These are phyloP conservation scores for Polypterus bichir DNA, from an alignment of 2,113 vertebrate genomes.

Conservation along the genomic window DNA sequence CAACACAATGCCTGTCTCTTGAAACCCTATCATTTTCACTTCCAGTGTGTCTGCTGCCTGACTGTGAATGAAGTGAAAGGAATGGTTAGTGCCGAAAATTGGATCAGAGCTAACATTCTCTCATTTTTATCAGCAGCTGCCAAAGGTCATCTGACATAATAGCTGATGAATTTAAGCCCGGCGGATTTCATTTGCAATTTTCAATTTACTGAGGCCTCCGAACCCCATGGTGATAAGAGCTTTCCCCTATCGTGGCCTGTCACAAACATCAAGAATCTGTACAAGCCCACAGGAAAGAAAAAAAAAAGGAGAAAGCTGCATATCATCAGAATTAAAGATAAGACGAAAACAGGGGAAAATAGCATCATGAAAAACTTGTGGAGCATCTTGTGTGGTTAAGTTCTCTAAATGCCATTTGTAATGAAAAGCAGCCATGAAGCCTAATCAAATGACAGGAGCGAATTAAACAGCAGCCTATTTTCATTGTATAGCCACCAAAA, in stretches of 20 bases:
- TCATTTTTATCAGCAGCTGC: slow-evolving; percentile 90
- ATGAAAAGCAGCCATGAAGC: slow-evolving; percentile 57
- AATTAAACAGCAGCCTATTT: slow-evolving; percentile 13
- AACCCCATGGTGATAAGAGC: slow-evolving; percentile 84
- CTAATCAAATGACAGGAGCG: slow-evolving; percentile 48
- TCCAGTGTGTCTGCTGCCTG: slow-evolving; percentile 75
- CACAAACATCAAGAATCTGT: slow-evolving; percentile 85
- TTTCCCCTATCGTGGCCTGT: slow-evolving; percentile 84
- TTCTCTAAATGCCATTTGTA: slow-evolving; percentile 65
- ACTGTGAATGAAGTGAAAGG: slow-evolving; percentile 87
- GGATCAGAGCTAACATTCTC: slow-evolving; percentile 88
- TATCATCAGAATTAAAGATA: slow-evolving; percentile 71
- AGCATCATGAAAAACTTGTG: slow-evolving; percentile 51
- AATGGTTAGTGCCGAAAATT: slow-evolving; percentile 90
- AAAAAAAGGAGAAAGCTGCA: slow-evolving; percentile 50
- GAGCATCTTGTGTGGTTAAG: slow-evolving; percentile 54
- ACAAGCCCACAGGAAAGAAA: slow-evolving; percentile 73
- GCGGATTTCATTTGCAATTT: slow-evolving; percentile 95
- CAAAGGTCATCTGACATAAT: slow-evolving; percentile 96
- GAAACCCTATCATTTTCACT: slow-evolving; percentile 99
- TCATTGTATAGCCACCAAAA: not conserved
- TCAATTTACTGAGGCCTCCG: slow-evolving; percentile 86
- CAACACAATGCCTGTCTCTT: slow-evolving; percentile 91
- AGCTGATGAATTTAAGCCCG: slow-evolving; percentile 93
- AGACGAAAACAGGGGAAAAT: slow-evolving; percentile 61